These are phyloP conservation scores for Pinna nobilis DNA, from an alignment of 1,140 invertebrate genomes.

Conservation along the genomic window DNA sequence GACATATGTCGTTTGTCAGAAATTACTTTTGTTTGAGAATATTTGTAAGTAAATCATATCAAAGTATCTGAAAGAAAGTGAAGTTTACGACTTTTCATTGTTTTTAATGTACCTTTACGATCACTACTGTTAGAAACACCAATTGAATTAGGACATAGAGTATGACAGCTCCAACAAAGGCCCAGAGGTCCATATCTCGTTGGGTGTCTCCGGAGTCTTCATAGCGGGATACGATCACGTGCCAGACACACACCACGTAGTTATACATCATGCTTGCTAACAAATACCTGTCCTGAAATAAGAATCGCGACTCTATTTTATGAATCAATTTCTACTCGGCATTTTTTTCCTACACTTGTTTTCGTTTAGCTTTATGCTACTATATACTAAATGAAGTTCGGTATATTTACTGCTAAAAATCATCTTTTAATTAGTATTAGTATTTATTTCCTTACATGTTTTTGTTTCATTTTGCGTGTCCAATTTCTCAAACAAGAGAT, in stretches of 20 bases:
- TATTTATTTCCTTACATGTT: no score
- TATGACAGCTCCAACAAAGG: constrained; percentile 54
- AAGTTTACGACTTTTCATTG: not conserved
- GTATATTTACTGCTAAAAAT: no score
- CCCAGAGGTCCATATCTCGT: constrained; percentile 45
- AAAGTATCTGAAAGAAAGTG: not conserved
- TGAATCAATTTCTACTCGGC: no score
- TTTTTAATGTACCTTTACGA: constrained; percentile 50
- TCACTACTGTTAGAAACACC: constrained; percentile 46
- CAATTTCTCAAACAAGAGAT: no score
- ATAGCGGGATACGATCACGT: constrained; percentile 51
- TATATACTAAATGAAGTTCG: no score
- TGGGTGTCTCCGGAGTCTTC: constrained; percentile 26
- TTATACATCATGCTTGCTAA: constrained; percentile 58
- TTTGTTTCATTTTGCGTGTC: no score
- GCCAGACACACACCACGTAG: constrained; percentile 63
- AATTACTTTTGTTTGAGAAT: not conserved
- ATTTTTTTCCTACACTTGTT: no score
- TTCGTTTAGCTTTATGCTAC: no score
- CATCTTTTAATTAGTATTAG: no score
- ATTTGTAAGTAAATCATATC: not conserved
- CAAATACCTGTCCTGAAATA: constrained; percentile 63
- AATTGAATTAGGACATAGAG: constrained; percentile 54
- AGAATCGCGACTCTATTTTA: no score
- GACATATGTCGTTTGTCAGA: not conserved